These are phyloP conservation scores for Oxygymnocypris stewartii DNA, from an alignment of 2,113 vertebrate species.

Conservation along the genomic window DNA sequence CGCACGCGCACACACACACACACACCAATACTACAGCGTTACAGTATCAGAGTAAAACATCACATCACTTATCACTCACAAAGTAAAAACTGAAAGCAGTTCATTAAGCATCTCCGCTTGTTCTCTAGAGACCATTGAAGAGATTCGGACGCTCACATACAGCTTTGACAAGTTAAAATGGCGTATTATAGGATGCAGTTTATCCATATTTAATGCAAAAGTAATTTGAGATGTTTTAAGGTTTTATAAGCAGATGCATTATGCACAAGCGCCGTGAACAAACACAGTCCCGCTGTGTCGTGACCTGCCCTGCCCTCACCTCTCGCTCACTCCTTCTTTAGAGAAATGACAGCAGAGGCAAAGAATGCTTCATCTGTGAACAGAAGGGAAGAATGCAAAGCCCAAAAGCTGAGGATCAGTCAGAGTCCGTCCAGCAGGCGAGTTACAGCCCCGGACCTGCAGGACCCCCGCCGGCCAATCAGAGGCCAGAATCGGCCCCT, in stretches of 20 bases:
- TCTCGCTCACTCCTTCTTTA: conserved; percentile 50
- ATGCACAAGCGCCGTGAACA: conserved; percentile 24
- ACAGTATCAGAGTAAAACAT: neutral
- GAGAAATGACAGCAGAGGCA: conserved; percentile 50
- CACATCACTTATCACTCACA: neutral
- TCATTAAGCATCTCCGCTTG: neutral
- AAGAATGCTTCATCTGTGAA: conserved; percentile 71
- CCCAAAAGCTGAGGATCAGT: conserved; percentile 83
- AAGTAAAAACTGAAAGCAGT: neutral
- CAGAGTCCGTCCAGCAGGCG: conserved; percentile 74
- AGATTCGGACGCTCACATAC: neutral
- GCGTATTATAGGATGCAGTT: conserved; percentile 18
- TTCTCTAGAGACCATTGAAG: neutral
- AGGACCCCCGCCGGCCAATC: conserved; percentile 79
- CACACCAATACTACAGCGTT: neutral
- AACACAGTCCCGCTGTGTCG: conserved; percentile 7
- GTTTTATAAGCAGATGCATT: conserved; percentile 32
- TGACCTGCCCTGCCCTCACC: conserved; percentile 25
- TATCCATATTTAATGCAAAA: conserved; percentile 30
- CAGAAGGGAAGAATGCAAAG: conserved; percentile 79
- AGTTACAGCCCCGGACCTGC: conserved; percentile 73
- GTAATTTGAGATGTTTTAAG: conserved; percentile 69
- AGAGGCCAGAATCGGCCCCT: conserved; percentile 45
- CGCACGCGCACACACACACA: no score
- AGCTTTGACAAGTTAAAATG: neutral